Evolutionary conservation across 2,797 vertebrate species (phyloP).

Genomic region (Pantherophis alleghaniensis): DNA sequence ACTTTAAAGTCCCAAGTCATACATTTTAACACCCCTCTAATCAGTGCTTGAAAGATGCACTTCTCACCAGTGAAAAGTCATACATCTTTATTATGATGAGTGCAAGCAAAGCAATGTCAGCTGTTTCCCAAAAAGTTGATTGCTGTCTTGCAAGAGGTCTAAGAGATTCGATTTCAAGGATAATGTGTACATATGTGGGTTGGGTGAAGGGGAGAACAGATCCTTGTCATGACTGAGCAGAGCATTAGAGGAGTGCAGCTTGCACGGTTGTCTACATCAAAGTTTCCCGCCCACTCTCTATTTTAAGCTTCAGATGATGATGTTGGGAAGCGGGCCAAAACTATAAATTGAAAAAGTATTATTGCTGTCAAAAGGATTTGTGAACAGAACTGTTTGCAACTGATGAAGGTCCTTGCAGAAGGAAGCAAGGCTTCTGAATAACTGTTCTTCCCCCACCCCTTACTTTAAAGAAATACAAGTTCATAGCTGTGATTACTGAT

Average conservation of each 20-base stretch:
- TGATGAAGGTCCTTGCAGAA: conserved; percentile 48
- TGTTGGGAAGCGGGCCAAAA: neutral
- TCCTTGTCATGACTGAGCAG: neutral
- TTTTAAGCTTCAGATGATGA: conserved; percentile 49
- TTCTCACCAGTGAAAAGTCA: conserved; percentile 64
- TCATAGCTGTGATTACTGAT: neutral
- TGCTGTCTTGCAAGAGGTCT: neutral
- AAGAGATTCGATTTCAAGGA: conserved; percentile 62
- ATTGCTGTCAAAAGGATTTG: conserved; percentile 52
- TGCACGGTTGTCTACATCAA: conserved; percentile 38
- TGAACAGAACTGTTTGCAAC: conserved; percentile 63
- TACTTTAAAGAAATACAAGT: neutral
- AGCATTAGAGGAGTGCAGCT: conserved; percentile 37
- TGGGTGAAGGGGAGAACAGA: neutral
- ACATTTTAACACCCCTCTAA: conserved; percentile 53
- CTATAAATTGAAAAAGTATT: conserved; percentile 22
- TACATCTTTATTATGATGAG: conserved; percentile 7
- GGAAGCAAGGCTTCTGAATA: neutral
- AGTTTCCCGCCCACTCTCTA: conserved; percentile 19
- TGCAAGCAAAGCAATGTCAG: neutral
- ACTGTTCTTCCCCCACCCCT: fast-evolving
- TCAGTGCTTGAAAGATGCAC: conserved; percentile 62
- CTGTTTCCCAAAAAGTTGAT: neutral
- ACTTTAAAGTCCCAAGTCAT: conserved; percentile 19
- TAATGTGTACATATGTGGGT: conserved; percentile 19